Evolutionary conservation across 1,140 invertebrate species (phyloP).

Genomic region (Magallana ariakensis): DNA sequence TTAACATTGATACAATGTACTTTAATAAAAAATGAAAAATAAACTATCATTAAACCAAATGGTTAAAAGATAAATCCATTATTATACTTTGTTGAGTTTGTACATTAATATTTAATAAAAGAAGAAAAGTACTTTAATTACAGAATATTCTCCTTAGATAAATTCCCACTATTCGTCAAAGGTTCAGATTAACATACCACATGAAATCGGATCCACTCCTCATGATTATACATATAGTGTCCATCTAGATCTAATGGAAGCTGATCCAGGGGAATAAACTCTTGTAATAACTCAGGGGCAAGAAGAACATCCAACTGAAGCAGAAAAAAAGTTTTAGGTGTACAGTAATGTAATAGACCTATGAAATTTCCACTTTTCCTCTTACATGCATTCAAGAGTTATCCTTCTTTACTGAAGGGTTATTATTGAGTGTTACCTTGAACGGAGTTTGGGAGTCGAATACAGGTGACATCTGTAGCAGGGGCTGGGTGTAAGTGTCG

Average conservation of each 20-base stretch:
- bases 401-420: not conserved
- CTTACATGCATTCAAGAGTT: not conserved
- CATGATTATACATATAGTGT: slow-evolving; percentile 71
- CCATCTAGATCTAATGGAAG: slow-evolving; percentile 73
- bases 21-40: too few species aligned
- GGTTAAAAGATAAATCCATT: too few species aligned
- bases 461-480: slow-evolving; percentile 71
- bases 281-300: slow-evolving; percentile 66
- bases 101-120: too few species aligned
- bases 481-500: slow-evolving; percentile 66
- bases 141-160: too few species aligned
- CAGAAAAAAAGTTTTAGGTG: slow-evolving; percentile 28
- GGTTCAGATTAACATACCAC: slow-evolving; percentile 64
- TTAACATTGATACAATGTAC: not conserved
- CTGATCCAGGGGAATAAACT: slow-evolving; percentile 67
- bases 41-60: too few species aligned
- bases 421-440: slow-evolving; percentile 57
- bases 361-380: not conserved
- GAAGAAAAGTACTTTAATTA: too few species aligned
- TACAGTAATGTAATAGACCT: not conserved
- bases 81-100: too few species aligned
- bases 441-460: slow-evolving; percentile 66
- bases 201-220: slow-evolving; percentile 76
- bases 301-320: slow-evolving; percentile 71
- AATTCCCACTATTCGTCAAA: too few species aligned